Conservation (phyloP, 2,797 vertebrate genomes). For the Botia almorhae region DNA sequence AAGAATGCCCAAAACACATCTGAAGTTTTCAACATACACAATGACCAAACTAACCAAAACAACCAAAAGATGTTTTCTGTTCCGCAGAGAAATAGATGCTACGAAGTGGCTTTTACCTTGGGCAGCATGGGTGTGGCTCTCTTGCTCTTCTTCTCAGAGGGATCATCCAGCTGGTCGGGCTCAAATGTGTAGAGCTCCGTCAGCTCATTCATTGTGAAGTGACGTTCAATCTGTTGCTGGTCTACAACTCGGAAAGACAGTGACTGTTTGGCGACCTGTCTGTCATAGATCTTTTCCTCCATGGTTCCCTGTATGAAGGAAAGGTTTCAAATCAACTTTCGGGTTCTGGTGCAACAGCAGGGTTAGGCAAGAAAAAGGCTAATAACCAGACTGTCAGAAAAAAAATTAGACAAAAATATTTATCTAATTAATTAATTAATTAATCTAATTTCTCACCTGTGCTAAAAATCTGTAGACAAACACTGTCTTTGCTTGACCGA, state of each 20-base stretch:
- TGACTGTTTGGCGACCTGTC: conserved; percentile 97
- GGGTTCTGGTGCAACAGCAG: too few relatives aligned
- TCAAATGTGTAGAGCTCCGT: conserved; percentile 96
- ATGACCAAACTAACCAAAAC: too few relatives aligned
- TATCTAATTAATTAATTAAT: background rate
- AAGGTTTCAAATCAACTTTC: too few relatives aligned
- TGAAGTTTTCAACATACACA: conserved; percentile 59
- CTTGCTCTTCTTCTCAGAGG: conserved; percentile 96
- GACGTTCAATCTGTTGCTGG: conserved; percentile 97
- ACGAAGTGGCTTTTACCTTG: conserved; percentile 78
- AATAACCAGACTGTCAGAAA: too few relatives aligned
- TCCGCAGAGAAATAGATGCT: background rate
- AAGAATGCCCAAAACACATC: conserved; percentile 61
- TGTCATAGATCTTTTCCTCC: conserved; percentile 99
- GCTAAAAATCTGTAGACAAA: conserved; percentile 98
- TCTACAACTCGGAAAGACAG: conserved; percentile 97
- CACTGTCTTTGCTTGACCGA: conserved; percentile 91
- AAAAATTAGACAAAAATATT: too few relatives aligned
- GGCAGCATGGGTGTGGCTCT: conserved; percentile 93
- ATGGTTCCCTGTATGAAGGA: conserved; percentile 87
- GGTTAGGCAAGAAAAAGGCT: too few relatives aligned
- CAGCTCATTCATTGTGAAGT: conserved; percentile 98
- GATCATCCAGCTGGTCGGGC: conserved; percentile 92
- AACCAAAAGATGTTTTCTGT: background rate
- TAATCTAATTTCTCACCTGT: conserved; percentile 78